Percentiles rank a stretch among this genome's conserved stretches.
Evolutionary conservation across 1,140 invertebrate species (phyloP).

Genomic region (Aricia agestis): DNA sequence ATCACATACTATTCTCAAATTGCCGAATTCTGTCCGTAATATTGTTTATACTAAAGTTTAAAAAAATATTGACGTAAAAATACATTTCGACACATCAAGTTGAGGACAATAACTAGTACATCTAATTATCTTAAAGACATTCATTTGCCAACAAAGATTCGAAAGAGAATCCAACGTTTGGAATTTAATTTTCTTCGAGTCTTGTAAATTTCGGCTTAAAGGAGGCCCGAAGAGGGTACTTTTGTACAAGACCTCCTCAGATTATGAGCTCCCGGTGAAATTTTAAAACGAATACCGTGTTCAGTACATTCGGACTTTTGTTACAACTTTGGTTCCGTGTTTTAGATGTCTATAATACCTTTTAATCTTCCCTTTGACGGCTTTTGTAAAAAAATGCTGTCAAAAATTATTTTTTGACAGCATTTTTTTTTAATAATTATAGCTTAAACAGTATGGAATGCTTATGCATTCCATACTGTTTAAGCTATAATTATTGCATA

Average conservation of each 20-base stretch:
- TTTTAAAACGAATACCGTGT: not conserved
- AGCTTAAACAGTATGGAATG: too few relatives aligned
- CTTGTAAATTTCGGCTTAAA: not conserved
- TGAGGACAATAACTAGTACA: not conserved
- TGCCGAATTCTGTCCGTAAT: too few relatives aligned
- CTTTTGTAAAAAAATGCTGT: too few relatives aligned
- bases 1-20: too few relatives aligned
- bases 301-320: not conserved
- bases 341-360: not conserved
- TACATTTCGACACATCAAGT: not conserved
- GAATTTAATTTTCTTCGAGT: conserved; percentile 1
- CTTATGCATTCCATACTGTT: too few relatives aligned
- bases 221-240: not conserved
- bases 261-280: not conserved
- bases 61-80: not conserved
- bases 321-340: not conserved
- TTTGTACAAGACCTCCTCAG: not conserved
- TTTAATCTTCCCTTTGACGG: too few relatives aligned
- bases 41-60: too few relatives aligned
- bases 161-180: not conserved
- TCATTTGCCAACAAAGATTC: not conserved
- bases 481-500: too few relatives aligned
- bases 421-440: too few relatives aligned
- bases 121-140: too few relatives aligned
- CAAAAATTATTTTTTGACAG: too few relatives aligned